Percentiles rank a stretch among this genome's conserved stretches.
These are phyloP conservation scores for Sebastes vulpes DNA, from an alignment of 2,797 vertebrate species.

Conservation along the genomic window DNA sequence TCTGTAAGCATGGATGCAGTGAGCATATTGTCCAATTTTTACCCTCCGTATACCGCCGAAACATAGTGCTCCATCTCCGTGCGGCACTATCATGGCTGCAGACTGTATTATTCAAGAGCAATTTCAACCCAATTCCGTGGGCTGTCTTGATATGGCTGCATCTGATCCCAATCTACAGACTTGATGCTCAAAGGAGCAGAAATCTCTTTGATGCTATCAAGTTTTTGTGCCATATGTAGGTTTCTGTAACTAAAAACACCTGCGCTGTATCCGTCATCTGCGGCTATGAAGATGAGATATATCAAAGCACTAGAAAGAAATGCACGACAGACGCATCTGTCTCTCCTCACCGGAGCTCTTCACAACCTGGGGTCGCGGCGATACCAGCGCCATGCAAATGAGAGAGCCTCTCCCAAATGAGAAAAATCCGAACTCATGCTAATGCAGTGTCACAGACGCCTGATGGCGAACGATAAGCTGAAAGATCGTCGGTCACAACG, in stretches of 20 bases:
- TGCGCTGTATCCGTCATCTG: conserved; percentile 26
- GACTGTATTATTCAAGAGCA: conserved; percentile 61
- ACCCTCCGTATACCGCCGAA: background rate
- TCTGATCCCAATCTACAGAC: conserved; percentile 57
- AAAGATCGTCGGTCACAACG: conserved; percentile 40
- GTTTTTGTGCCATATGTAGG: conserved; percentile 27
- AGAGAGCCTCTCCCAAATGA: conserved; percentile 38
- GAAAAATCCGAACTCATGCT: conserved; percentile 44
- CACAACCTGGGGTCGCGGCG: conserved; percentile 31
- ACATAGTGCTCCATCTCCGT: conserved; percentile 27
- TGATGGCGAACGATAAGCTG: conserved; percentile 57
- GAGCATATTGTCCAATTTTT: conserved; percentile 26
- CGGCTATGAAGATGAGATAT: conserved; percentile 25
- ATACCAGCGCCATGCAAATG: conserved; percentile 49
- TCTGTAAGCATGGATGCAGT: background rate
- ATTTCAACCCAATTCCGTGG: conserved; percentile 65
- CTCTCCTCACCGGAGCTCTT: conserved; percentile 11
- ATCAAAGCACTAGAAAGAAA: conserved; percentile 30
- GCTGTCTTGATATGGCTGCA: conserved; percentile 50
- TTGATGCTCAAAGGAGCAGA: conserved; percentile 29
- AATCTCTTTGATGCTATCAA: conserved; percentile 44
- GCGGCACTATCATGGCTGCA: conserved; percentile 24
- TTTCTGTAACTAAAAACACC: conserved; percentile 21
- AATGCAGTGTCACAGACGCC: conserved; percentile 10
- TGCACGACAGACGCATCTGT: conserved; percentile 5